Evolutionary conservation across 1,140 invertebrate genomes (phyloP), one percentile per base, ranked within the genome.

Genomic region (Telenomus remus): DNA sequence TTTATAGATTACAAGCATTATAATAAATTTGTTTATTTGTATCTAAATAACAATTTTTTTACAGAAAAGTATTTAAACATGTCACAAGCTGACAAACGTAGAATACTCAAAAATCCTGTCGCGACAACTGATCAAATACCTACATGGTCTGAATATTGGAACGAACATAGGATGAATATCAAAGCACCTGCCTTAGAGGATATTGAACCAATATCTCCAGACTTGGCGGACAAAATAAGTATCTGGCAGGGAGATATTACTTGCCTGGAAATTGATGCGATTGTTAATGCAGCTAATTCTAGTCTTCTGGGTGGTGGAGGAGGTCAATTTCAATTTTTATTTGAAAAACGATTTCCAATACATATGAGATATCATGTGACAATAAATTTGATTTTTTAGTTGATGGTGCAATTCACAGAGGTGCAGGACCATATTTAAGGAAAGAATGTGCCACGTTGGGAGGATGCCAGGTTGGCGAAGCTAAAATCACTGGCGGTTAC

Each of bases 231-330:
- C 9, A 93, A 92, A 84, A 86, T 95, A 14, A 92, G 91, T 2
- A 85, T 94, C 54, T 94, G 90, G 88, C 86, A 88, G 84, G 95
- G 95, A 8, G 95, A 97, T 84, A 97, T 98, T n/a, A 97, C 96
- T 0, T 90, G 89, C 43, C 87, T 98, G 9, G 94, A 95, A 90
- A 91, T 97, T 60, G 96, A 97, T 90, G 94, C 92, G 2, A 96
- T 98, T 81, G 95, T 96, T 0, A 98, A 98, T 91, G 96, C 96
- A 49, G 96, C 96, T 0, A 98, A 98, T 87, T 91, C 90, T 5
- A 85, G 84, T 10, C 87, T 98, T 27, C 82, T 91, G 13, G 95
- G 94, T 42, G 96, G 96, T 27, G 95, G 95, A 34, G 96, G 96
- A 89, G 90, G 90, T 91, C 60, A 51, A 27, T 9, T 34, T 11